Base-by-base conservation (phyloP, 2,797 vertebrate species). In the Epinephelus coioides region DNA sequence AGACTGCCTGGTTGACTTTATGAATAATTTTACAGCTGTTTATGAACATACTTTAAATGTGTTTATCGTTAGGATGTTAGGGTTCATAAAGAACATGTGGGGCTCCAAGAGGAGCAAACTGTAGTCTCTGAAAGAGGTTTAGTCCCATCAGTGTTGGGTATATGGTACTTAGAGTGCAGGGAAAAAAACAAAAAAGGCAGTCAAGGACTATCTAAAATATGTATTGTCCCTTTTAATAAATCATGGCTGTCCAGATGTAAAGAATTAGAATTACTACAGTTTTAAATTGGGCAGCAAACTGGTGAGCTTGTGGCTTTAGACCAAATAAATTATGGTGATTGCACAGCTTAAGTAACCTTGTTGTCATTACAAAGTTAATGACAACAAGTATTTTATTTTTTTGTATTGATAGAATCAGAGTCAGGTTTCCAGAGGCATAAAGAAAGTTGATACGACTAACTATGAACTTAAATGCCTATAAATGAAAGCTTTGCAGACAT, bases 161-260 rank as follows among this genome's bases (percentile, higher is more conserved):
- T 60, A 25, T 60, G 11, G 19, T 13, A 57, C 18, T 27, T 57
- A 23, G 17, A 50, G 17, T 62, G 67, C 19, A 40, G 4, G 18
- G 60, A 72, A 51, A 51, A 43, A 1, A 1, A 1, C 11, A 17
- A 63, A 43, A 57, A 62, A 54, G 56, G 1, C 23, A 40, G 72
- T 73, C 19, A 61, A 50, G 69, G 50, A 18, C 13, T 25, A 18
- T 59, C 6, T 82, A 6, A 82, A 83, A 81, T 43, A 83, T 85
- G 67, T 6, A 61, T 47, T 27, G 61, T 73, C 44, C 4, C 18
- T 14, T 43, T 83, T 59, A 77, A 76, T 85, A 75, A 85, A 69
- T 68, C 46, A 72, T 66, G 18, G 17, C 53, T 62, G 43, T 65
- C 44, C 38, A 50, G 4, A 57, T 10, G 38, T 61, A 64, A 82